phyloP scores from a whole-genome alignment of 1,140 invertebrate species.

The Trichogramma pretiosum region DNA sequence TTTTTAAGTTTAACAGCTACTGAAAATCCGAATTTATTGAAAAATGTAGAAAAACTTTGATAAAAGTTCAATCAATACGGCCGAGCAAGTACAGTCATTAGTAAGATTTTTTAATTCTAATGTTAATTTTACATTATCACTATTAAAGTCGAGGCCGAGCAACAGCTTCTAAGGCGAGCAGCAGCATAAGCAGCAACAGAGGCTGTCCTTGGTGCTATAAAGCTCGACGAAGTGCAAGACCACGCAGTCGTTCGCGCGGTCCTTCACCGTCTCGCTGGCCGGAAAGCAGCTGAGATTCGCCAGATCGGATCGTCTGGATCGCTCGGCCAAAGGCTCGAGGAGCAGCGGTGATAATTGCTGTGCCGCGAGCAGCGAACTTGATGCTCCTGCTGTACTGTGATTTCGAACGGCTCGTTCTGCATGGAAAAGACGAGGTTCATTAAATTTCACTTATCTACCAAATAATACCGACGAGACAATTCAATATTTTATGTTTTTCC shows the following conservation, averaged over 20 bases:
- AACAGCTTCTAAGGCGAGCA: constrained; percentile 19
- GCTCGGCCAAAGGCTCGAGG: constrained; percentile 13
- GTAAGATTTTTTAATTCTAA: too few relatives aligned
- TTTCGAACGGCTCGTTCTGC: constrained; percentile 29
- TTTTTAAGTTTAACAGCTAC: too few relatives aligned
- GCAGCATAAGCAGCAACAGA: background rate
- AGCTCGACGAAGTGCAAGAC: constrained; percentile 56
- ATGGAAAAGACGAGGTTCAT: constrained; percentile 32
- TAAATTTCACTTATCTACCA: too few relatives aligned
- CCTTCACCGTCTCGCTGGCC: constrained; percentile 71
- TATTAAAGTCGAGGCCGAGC: constrained; percentile 18
- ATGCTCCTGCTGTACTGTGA: constrained; percentile 15
- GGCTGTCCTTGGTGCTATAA: constrained; percentile 43
- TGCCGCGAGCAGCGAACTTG: too few relatives aligned
- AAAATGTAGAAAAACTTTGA: too few relatives aligned
- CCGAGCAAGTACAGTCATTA: too few relatives aligned
- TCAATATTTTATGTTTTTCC: too few relatives aligned
- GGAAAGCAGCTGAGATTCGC: constrained; percentile 71
- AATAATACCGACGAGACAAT: too few relatives aligned
- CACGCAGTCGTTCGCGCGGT: constrained; percentile 46
- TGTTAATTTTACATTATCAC: too few relatives aligned
- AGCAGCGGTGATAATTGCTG: too few relatives aligned
- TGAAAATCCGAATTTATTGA: too few relatives aligned
- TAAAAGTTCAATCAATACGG: too few relatives aligned
- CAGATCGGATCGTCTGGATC: constrained; percentile 55